Evolutionary conservation across 2,888 invertebrate species (phyloP).

Genomic region (Cerastoderma edule): DNA sequence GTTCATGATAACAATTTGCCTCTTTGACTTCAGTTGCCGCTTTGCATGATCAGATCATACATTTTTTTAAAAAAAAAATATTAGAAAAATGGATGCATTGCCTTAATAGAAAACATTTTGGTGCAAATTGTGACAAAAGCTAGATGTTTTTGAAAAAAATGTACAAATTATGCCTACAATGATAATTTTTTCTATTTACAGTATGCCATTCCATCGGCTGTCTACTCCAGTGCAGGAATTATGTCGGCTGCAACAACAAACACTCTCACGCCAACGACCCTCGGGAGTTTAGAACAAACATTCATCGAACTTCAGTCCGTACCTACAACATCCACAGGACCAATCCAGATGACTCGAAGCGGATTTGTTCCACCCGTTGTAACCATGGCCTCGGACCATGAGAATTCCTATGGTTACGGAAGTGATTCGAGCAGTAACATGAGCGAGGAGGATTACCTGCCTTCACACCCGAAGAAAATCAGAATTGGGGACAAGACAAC

Average conservation of each 20-base stretch:
- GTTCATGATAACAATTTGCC: no score
- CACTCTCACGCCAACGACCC: constrained; percentile 95
- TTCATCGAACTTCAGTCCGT: constrained; percentile 91
- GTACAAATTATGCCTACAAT: no score
- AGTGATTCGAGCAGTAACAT: constrained; percentile 54
- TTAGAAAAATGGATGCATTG: no score
- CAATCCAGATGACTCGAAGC: constrained; percentile 87
- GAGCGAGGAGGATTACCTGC: constrained; percentile 68
- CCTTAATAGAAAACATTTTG: no score
- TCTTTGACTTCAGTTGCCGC: no score
- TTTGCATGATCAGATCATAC: no score
- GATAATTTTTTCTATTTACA: constrained; percentile 61
- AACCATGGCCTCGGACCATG: constrained; percentile 59
- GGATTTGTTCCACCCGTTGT: constrained; percentile 94
- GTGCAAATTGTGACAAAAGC: no score
- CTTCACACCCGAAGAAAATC: constrained; percentile 63
- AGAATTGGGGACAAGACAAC: constrained; percentile 60
- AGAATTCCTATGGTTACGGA: constrained; percentile 59
- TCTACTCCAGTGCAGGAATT: constrained; percentile 86
- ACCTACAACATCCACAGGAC: constrained; percentile 51
- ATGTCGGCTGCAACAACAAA: constrained; percentile 93
- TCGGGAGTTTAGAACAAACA: constrained; percentile 95
- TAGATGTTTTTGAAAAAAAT: no score
- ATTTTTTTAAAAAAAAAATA: no score
- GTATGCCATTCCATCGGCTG: constrained; percentile 72